Evolutionary conservation across 2,797 vertebrate species (phyloP).

Genomic region (Podarcis lilfordi): DNA sequence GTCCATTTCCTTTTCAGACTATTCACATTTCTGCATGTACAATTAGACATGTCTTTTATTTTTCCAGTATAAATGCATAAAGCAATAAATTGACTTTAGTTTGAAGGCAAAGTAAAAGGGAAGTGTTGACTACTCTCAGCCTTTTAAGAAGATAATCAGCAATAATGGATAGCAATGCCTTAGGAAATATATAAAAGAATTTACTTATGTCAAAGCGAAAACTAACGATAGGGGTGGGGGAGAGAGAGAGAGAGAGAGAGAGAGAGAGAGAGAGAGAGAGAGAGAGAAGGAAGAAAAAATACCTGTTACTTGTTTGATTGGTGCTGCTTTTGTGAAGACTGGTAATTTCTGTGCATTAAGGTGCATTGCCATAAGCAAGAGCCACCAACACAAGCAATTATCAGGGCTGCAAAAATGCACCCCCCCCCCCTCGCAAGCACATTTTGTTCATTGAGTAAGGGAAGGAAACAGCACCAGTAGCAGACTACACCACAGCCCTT

Average conservation of each 20-base stretch:
- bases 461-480: background rate
- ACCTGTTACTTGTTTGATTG: background rate
- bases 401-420: constrained; percentile 14
- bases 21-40: constrained; percentile 25
- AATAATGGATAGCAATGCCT: constrained; percentile 22
- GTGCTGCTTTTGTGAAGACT: background rate
- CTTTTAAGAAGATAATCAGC: constrained; percentile 26
- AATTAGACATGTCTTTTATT: constrained; percentile 23
- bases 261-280: too few relatives aligned
- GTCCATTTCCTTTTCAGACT: constrained; percentile 29
- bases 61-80: constrained; percentile 28
- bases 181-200: constrained; percentile 14
- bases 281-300: background rate
- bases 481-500: background rate
- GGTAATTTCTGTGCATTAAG: background rate
- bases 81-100: constrained; percentile 1
- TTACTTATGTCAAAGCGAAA: background rate
- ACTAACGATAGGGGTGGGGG: background rate
- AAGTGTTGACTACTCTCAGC: constrained; percentile 32
- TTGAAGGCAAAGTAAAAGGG: constrained; percentile 6
- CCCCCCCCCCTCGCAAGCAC: background rate
- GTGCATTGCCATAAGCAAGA: constrained; percentile 17
- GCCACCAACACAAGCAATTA: constrained; percentile 25
- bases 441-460: constrained; percentile 1
- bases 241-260: too few relatives aligned